A percentile compares a stretch with the other conserved stretches of the same genome.
These are phyloP conservation scores for Silurus meridionalis DNA, from an alignment of 2,113 vertebrate genomes.

Conservation along the genomic window DNA sequence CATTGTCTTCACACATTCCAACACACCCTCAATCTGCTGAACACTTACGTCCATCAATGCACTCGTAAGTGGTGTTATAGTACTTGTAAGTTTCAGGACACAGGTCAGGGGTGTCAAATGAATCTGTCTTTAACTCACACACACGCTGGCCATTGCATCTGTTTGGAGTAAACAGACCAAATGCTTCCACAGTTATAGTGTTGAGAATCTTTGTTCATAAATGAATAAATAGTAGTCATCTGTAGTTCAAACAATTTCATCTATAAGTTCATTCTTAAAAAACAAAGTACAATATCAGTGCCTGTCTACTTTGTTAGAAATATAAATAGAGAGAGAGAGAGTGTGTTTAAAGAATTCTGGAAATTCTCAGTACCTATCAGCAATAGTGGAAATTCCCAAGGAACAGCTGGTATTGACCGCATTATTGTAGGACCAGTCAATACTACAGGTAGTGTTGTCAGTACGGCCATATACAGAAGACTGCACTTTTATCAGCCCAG, in stretches of 20 bases:
- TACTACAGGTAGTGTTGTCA: background rate
- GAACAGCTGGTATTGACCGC: constrained; percentile 3
- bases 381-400: background rate
- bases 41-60: constrained; percentile 21
- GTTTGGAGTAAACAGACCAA: background rate
- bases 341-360: too few relatives aligned
- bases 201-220: background rate
- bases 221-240: background rate
- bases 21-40: background rate
- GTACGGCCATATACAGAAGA: constrained; percentile 6
- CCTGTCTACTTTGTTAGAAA: too few relatives aligned
- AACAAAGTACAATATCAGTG: too few relatives aligned
- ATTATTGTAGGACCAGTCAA: background rate
- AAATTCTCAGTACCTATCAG: background rate
- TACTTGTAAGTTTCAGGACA: constrained; percentile 37
- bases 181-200: background rate
- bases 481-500: constrained; percentile 20
- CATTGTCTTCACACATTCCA: background rate
- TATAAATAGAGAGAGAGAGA: too few relatives aligned
- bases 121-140: constrained; percentile 29
- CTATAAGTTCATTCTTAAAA: too few relatives aligned
- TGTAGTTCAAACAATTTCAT: background rate
- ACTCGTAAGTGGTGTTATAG: constrained; percentile 30
- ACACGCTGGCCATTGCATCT: constrained; percentile 29
- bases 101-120: background rate